phyloP scores from a whole-genome alignment of 1,140 invertebrate genomes.

The Calliopsis andreniformis region DNA sequence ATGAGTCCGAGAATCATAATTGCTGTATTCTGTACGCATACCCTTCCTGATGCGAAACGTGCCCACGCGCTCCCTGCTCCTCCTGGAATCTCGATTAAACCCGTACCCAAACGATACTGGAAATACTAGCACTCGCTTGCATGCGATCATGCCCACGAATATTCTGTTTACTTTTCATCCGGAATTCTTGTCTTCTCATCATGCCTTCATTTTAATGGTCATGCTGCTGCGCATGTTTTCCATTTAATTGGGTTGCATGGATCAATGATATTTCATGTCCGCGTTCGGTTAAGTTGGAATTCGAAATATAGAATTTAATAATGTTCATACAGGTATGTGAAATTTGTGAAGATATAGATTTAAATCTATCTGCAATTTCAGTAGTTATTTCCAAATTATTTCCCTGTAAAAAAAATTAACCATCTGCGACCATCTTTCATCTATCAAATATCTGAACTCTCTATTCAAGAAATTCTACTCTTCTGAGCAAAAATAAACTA shows the following conservation, averaged over 20 bases:
- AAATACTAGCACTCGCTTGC: slow-evolving; percentile 15
- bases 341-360: no score
- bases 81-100: slow-evolving; percentile 66
- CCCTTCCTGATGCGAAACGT: slow-evolving; percentile 63
- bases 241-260: neutral
- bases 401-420: no score
- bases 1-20: slow-evolving; percentile 70
- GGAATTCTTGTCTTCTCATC: slow-evolving; percentile 32
- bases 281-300: neutral
- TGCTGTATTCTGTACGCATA: slow-evolving; percentile 70
- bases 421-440: neutral
- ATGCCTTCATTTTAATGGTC: neutral
- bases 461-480: no score
- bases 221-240: neutral
- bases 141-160: slow-evolving; percentile 37
- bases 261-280: neutral
- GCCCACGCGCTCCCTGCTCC: slow-evolving; percentile 41
- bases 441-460: no score
- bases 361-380: no score
- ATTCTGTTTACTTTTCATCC: slow-evolving; percentile 12
- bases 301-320: no score
- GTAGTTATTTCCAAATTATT: no score
- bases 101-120: slow-evolving; percentile 46
- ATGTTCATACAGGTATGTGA: no score
- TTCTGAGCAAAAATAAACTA: no score